Conservation (phyloP, 2,113 vertebrate genomes). For the Halichoerus grypus region DNA sequence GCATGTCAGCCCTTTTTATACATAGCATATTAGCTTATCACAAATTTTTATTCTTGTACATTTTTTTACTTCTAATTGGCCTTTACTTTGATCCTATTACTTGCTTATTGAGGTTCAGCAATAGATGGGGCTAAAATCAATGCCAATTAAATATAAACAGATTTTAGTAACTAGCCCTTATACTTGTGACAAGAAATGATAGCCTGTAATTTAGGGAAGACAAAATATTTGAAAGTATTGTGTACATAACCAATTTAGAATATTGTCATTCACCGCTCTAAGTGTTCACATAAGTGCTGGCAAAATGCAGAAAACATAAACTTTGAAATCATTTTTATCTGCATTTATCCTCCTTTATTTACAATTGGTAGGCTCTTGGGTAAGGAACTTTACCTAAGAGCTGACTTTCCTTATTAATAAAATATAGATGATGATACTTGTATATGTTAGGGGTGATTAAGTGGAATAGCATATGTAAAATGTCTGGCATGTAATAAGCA, state of each 20-base stretch:
- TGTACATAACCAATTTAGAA: not conserved
- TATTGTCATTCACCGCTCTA: not conserved
- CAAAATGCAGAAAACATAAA: not conserved
- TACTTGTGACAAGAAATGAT: constrained; percentile 19
- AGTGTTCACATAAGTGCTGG: not conserved
- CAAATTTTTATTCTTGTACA: not conserved
- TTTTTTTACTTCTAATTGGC: not conserved
- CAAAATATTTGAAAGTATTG: not conserved
- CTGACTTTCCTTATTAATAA: not conserved
- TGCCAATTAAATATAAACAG: constrained; percentile 15
- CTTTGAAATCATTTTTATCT: constrained; percentile 11
- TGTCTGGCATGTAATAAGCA: not conserved
- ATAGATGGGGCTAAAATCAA: constrained; percentile 45
- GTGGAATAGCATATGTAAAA: not conserved
- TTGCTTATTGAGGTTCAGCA: constrained; percentile 22
- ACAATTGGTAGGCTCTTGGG: not conserved
- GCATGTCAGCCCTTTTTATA: not conserved
- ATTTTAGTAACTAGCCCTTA: constrained; percentile 5
- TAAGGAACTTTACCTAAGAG: not conserved
- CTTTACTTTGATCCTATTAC: constrained; percentile 27
- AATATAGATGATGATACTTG: not conserved
- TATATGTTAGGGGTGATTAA: not conserved
- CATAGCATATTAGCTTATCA: not conserved
- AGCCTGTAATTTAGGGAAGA: not conserved
- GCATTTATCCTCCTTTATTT: not conserved